A percentile compares a stretch with the other conserved stretches of the same genome.
Conservation (phyloP, 2,797 vertebrate species). For the Chaenodraco wilsoni region DNA sequence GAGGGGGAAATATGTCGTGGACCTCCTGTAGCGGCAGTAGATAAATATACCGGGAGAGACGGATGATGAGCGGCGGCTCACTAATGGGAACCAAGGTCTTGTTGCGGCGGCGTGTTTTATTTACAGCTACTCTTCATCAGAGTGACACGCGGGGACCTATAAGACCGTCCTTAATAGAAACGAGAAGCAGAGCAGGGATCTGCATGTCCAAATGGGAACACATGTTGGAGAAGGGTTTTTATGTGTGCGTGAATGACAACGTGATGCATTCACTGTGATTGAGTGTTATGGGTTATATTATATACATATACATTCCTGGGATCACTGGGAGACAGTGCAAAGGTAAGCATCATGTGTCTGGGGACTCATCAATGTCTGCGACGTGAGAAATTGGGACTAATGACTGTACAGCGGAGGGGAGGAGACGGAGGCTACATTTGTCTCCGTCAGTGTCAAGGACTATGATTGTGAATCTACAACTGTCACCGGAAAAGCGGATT, state of each 20-base stretch:
- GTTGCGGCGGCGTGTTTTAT: constrained; percentile 58
- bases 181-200: constrained; percentile 14
- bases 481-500: constrained; percentile 43
- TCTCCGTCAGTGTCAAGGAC: constrained; percentile 73
- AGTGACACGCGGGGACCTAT: constrained; percentile 44
- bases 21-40: constrained; percentile 20
- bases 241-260: constrained; percentile 37
- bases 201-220: constrained; percentile 37
- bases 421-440: constrained; percentile 56
- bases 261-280: constrained; percentile 19
- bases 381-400: constrained; percentile 69
- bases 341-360: constrained; percentile 72
- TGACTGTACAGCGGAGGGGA: constrained; percentile 58
- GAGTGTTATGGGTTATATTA: constrained; percentile 54
- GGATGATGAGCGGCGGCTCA: constrained; percentile 55
- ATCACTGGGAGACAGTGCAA: constrained; percentile 56
- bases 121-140: constrained; percentile 68
- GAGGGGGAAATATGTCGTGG: constrained; percentile 35
- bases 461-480: constrained; percentile 54
- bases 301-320: constrained; percentile 58
- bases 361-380: constrained; percentile 71
- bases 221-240: neutral
- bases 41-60: constrained; percentile 54
- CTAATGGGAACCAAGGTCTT: constrained; percentile 70
- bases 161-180: constrained; percentile 49